These are phyloP conservation scores for Aphaenogaster floridana DNA, from an alignment of 1,140 invertebrate species.

Conservation along the genomic window DNA sequence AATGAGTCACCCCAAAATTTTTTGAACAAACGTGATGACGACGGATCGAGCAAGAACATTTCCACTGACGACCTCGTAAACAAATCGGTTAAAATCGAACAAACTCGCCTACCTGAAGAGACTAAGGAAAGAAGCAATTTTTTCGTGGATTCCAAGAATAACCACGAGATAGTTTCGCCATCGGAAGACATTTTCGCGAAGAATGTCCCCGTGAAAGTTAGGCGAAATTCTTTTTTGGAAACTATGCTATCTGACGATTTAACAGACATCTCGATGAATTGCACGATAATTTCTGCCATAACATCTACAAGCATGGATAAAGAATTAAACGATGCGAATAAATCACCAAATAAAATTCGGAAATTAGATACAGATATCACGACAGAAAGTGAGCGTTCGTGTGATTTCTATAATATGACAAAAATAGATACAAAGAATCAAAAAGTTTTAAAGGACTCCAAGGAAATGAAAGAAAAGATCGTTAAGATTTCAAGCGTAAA, in stretches of 20 bases:
- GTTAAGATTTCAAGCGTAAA: not conserved
- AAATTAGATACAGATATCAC: slow-evolving; percentile 11
- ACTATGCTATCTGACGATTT: slow-evolving; percentile 78
- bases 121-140: not conserved
- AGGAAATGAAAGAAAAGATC: not conserved
- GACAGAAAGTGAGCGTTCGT: not conserved
- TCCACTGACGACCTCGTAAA: not conserved
- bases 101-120: slow-evolving; percentile 1
- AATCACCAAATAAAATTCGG: not conserved
- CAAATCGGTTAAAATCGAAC: not conserved
- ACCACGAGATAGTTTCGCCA: not conserved
- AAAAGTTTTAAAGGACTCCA: not conserved
- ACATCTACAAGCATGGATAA: not conserved
- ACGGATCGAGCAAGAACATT: not conserved
- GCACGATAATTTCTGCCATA: slow-evolving; percentile 72
- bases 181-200: not conserved
- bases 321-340: not conserved
- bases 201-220: slow-evolving; percentile 46
- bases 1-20: slow-evolving; percentile 31
- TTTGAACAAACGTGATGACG: not conserved
- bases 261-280: slow-evolving; percentile 33
- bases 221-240: slow-evolving; percentile 79
- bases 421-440: not conserved
- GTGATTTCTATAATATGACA: slow-evolving; percentile 1
- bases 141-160: slow-evolving; percentile 24